Conservation (phyloP, 1,140 invertebrate genomes). For the silkworm (Bombyx mori) region DNA sequence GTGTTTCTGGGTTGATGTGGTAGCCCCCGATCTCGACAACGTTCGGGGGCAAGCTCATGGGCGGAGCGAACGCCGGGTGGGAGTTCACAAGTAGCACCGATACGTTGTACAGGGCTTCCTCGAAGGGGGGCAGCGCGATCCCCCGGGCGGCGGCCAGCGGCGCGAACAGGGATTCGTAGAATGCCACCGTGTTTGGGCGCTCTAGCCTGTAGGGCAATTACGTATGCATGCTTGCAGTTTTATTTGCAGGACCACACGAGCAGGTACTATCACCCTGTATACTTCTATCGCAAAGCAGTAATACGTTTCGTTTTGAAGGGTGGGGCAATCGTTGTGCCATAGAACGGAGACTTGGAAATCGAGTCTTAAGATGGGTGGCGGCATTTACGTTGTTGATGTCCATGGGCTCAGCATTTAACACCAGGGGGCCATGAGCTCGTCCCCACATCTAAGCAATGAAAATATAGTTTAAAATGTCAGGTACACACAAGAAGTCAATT, state of each 20-base stretch:
- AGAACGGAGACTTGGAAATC: no score
- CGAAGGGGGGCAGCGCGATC: conserved; percentile 24
- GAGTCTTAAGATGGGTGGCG: no score
- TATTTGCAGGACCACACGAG: not conserved
- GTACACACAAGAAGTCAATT: not conserved
- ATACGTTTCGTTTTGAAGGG: no score
- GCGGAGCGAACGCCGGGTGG: conserved; percentile 63
- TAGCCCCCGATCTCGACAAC: conserved; percentile 71
- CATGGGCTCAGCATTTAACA: no score
- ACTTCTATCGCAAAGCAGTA: no score
- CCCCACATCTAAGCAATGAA: no score
- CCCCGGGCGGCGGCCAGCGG: conserved; percentile 35
- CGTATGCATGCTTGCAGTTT: not conserved
- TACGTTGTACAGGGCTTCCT: conserved; percentile 32
- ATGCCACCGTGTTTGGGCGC: not conserved
- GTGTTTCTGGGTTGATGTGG: conserved; percentile 56
- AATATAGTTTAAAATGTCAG: no score
- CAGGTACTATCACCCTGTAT: no score
- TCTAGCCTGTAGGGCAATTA: not conserved
- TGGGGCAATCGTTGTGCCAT: no score
- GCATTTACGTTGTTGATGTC: no score
- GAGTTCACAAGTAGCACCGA: conserved; percentile 71
- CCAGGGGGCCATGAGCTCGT: no score
- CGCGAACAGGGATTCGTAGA: conserved; percentile 16
- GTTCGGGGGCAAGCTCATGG: conserved; percentile 70